A percentile compares a stretch with the other conserved stretches of the same genome.
Conservation (phyloP, 2,888 invertebrate genomes). For the Diadromus collaris region DNA sequence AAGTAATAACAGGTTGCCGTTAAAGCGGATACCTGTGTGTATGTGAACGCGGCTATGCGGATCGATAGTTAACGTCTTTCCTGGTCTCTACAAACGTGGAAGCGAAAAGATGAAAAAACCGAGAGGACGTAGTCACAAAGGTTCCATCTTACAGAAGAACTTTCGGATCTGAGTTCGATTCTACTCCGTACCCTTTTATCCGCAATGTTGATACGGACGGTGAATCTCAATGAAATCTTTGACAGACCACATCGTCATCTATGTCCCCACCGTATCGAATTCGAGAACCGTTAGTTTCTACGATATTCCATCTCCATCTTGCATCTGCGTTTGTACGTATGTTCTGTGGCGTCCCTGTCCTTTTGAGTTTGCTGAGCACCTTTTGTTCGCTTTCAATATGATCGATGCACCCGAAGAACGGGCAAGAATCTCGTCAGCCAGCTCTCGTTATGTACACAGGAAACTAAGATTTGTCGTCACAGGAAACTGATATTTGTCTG, state of each 20-base stretch:
- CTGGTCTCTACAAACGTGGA: conserved; percentile 1
- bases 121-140: conserved; percentile 43
- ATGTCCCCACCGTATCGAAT: conserved; percentile 23
- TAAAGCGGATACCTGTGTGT: conserved; percentile 36
- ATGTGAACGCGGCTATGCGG: conserved; percentile 63
- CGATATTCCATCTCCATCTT: conserved; percentile 1
- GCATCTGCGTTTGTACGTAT: conserved; percentile 30
- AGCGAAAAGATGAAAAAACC: conserved; percentile 23
- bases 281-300: conserved; percentile 18
- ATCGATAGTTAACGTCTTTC: conserved; percentile 68
- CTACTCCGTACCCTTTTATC: conserved; percentile 48
- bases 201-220: conserved; percentile 49
- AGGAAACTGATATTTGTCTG: background rate
- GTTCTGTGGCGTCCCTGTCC: conserved; percentile 15
- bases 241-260: conserved; percentile 49
- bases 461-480: background rate
- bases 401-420: conserved; percentile 31
- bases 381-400: conserved; percentile 43
- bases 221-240: conserved; percentile 52
- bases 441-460: too few relatives aligned
- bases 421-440: background rate
- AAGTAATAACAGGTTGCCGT: conserved; percentile 73
- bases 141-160: conserved; percentile 32
- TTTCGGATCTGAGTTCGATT: conserved; percentile 37
- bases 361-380: conserved; percentile 6